Base-by-base conservation (phyloP, 1,140 invertebrate genomes). In the Belonocnema kinseyi region DNA sequence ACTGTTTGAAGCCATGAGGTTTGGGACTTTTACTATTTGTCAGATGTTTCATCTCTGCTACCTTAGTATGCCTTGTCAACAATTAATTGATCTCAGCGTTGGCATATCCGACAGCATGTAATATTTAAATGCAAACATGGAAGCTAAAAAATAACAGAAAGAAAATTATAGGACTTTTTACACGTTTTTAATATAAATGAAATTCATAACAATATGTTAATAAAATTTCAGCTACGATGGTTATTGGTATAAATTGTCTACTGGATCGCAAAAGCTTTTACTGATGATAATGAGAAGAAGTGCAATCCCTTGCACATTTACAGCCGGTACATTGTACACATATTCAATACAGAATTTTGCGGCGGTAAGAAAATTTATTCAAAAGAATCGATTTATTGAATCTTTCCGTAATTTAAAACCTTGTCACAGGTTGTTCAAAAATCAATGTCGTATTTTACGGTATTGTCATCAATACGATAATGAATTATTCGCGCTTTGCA, bases 321-420 rank as follows among this genome's bases (percentile, higher is more conserved):
- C 61, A 46, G 61, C 26, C 8, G 61, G 61, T 46, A 66, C 46
- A 66, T 8, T 66, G 13, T 66, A 66, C 21, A 66, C 61, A 10
- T 66, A 46, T 40, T 66, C 61, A 66, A 66, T 66, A 16, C 13
- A 40, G n/a, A 66, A 40, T 40, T 66, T 66, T n/a, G 26, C 26
- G n/a, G 11, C 14, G 2, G 61, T 66, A 40, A 40, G 61, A 40
- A 40, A 16, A n/a, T 40, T n/a, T n/a, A 4, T 12, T 33, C 0
- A 40, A 19, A 56, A 56, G 11, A 56, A 66, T 19, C 54, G 7
- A 56, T 56, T 56, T 21, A 56, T 21, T 19, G 7, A 11, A 17
- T 56, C 17, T 12, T 19, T 13, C 17, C 8, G 21, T 56, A 21
- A 56, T 11, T 12, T 19, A 7, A 12, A n/a, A 56, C 4, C 17